Base-by-base conservation (phyloP, 2,113 vertebrate genomes). In the Isurus oxyrinchus region DNA sequence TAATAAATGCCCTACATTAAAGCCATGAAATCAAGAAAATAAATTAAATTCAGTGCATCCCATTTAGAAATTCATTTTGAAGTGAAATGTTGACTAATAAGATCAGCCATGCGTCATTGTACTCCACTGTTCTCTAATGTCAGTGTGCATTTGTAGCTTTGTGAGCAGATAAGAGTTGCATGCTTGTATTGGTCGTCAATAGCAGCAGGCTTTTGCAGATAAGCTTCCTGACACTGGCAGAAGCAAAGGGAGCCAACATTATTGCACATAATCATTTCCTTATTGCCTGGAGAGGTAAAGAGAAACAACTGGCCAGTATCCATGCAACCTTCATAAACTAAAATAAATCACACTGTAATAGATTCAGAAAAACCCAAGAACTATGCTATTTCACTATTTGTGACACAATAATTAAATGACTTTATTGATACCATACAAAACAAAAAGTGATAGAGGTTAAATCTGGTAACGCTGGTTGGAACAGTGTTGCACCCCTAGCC, bases 251-350 rank as follows among this genome's bases (percentile, higher is more conserved):
- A 97, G 96, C 97, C 96, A 35, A 90, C 35, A 91, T 88, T 96
- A 98, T 99, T 98, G 59, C 98, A 97, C 98, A 98, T 98, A 98
- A 99, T 98, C 98, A 96, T 97, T 97, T 97, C 98, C 97, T 97
- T 97, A 97, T 97, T 97, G 98, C 98, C 98, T 97, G 98, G 98
- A 97, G 97, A 98, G 98, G 98, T 97, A 97, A 98, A 97, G 97
- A 98, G 98, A 98, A 98, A 98, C 97, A 97, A 97, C 96, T 97
- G 96, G 96, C 97, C 98, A 98, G 98, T 98, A 98, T 98, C 98
- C 97, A 97, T 98, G 98, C 98, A 98, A 98, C 98, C 98, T 97
- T 98, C 97, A 97, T 97, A 97, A 98, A 98, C 98, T 98, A 98
- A 97, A 97, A 98, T 98, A 98, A 98, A 97, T 97, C 97, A 98